Evolutionary conservation across 2,797 vertebrate genomes (phyloP).

Genomic region (Heterohyrax brucei): DNA sequence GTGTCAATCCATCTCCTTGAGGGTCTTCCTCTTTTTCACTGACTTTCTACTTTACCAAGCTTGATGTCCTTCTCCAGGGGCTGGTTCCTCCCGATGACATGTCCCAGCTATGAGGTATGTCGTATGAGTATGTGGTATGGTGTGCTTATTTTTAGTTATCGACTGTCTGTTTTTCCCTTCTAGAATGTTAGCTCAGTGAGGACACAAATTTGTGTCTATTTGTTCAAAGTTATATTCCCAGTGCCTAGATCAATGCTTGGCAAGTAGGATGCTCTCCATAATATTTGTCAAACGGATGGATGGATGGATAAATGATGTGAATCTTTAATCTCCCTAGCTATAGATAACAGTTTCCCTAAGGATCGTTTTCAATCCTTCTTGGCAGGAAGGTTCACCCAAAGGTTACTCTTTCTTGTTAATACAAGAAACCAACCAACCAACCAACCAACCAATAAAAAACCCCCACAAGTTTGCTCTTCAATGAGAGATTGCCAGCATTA

Average conservation of each 20-base stretch:
- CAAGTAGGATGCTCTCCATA: background rate
- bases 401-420: background rate
- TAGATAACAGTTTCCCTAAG: background rate
- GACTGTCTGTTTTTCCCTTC: background rate
- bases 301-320: background rate
- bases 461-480: background rate
- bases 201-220: background rate
- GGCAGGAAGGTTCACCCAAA: constrained; percentile 13
- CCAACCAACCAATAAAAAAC: background rate
- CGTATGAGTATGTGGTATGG: background rate
- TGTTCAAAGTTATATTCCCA: background rate
- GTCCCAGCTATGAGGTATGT: too few species aligned
- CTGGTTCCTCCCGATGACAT: too few species aligned
- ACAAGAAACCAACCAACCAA: background rate
- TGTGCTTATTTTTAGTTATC: background rate
- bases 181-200: background rate
- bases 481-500: background rate
- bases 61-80: too few species aligned
- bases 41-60: too few species aligned
- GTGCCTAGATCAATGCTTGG: too few species aligned
- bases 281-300: background rate
- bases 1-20: too few species aligned
- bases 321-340: background rate
- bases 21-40: too few species aligned
- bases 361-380: background rate